These are phyloP conservation scores for Sinohyriopsis cumingii DNA, from an alignment of 2,888 invertebrate species.

Conservation along the genomic window DNA sequence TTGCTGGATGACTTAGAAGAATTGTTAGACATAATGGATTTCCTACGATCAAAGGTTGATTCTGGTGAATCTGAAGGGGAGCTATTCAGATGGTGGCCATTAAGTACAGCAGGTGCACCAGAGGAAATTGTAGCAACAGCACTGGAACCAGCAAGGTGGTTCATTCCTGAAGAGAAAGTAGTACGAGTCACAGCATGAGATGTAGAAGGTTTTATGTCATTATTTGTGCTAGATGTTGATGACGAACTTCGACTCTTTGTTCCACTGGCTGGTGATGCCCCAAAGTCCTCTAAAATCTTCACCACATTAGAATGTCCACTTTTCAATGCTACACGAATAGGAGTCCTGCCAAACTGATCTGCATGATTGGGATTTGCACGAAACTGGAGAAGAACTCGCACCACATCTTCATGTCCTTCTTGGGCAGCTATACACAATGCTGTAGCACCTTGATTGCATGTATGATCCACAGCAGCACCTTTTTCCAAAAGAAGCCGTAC, in stretches of 20 bases:
- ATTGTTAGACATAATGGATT: conserved; percentile 70
- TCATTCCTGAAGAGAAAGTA: conserved; percentile 20
- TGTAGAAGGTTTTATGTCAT: conserved; percentile 47
- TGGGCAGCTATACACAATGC: conserved; percentile 95
- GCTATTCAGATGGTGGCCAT: conserved; percentile 46
- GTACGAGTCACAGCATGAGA: conserved; percentile 12
- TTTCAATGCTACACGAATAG: conserved; percentile 86
- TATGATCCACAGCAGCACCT: conserved; percentile 89
- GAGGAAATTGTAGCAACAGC: conserved; percentile 33
- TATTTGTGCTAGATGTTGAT: conserved; percentile 61
- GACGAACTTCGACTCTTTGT: conserved; percentile 58
- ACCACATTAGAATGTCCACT: conserved; percentile 90
- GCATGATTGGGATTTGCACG: conserved; percentile 73
- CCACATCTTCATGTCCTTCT: conserved; percentile 95
- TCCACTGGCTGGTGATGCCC: conserved; percentile 74
- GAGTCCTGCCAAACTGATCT: conserved; percentile 72
- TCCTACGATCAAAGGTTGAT: conserved; percentile 72
- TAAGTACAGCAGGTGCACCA: conserved; percentile 32
- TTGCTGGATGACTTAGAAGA: conserved; percentile 82
- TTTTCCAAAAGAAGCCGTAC: conserved; percentile 84
- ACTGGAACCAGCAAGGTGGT: conserved; percentile 25
- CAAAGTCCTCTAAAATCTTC: conserved; percentile 74
- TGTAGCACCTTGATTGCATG: conserved; percentile 96
- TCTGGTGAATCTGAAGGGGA: conserved; percentile 70
- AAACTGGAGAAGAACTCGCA: conserved; percentile 77